Evolutionary conservation across 2,797 vertebrate genomes (phyloP).

Genomic region (Notamacropus eugenii): DNA sequence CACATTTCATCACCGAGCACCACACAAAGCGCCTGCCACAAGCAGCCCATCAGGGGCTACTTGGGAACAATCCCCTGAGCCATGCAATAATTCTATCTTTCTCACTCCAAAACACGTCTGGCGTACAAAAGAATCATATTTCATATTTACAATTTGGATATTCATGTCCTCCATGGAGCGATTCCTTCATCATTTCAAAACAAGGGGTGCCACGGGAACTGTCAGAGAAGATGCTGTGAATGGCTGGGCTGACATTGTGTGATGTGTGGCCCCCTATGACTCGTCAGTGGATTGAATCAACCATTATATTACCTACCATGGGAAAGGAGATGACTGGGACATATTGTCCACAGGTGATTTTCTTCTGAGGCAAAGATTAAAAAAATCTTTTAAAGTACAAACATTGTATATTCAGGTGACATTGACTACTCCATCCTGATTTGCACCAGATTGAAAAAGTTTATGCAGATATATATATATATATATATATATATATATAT

Average conservation of each 20-base stretch:
- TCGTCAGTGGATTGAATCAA: not conserved
- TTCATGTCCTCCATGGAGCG: not conserved
- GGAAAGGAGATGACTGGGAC: not conserved
- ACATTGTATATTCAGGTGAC: not conserved
- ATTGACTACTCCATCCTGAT: not conserved
- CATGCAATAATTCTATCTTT: slow-evolving; percentile 8
- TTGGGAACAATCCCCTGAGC: not conserved
- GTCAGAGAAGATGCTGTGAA: not conserved
- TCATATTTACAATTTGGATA: not conserved
- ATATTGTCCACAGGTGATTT: not conserved
- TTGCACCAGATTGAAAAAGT: not conserved
- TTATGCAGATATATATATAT: not conserved
- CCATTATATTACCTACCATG: not conserved
- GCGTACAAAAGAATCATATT: not conserved
- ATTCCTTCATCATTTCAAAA: not conserved
- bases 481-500: too few relatives aligned
- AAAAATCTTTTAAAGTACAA: not conserved
- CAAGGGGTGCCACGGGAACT: not conserved
- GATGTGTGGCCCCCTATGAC: not conserved
- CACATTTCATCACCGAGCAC: slow-evolving; percentile 2
- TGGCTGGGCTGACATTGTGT: not conserved
- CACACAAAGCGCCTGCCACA: not conserved
- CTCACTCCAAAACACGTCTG: not conserved
- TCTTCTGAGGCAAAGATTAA: not conserved
- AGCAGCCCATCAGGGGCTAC: not conserved